Conservation (phyloP, 2,113 vertebrate species). For the Periophthalmus modestus region DNA sequence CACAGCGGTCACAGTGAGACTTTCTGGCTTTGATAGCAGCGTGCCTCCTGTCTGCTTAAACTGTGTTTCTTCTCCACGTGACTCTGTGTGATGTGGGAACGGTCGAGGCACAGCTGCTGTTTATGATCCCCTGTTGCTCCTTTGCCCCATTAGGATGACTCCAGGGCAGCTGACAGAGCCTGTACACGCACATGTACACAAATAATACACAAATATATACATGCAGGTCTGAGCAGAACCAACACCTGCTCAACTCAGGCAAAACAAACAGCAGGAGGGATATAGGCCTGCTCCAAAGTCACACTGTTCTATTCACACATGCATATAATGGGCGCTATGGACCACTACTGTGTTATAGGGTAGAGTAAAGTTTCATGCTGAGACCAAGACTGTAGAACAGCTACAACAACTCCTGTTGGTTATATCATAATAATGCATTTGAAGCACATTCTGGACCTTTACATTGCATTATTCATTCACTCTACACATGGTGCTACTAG, state of each 20-base stretch:
- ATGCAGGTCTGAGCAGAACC: not conserved
- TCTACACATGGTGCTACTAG: too few relatives aligned
- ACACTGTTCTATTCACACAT: not conserved
- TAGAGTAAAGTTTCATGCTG: not conserved
- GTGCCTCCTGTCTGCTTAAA: slow-evolving; percentile 15
- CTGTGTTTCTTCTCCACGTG: slow-evolving; percentile 29
- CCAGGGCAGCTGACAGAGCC: slow-evolving; percentile 57
- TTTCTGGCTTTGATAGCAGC: slow-evolving; percentile 37
- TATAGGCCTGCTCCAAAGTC: not conserved
- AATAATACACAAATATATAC: slow-evolving; percentile 6
- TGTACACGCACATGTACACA: slow-evolving; percentile 36
- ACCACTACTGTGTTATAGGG: not conserved
- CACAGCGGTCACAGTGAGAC: slow-evolving; percentile 12
- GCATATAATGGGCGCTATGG: not conserved
- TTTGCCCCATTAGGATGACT: slow-evolving; percentile 53
- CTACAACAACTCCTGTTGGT: not conserved
- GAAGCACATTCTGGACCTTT: too few relatives aligned
- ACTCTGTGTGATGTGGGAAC: slow-evolving; percentile 19
- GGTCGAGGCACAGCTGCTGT: slow-evolving; percentile 65
- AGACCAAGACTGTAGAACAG: not conserved
- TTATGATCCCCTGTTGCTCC: slow-evolving; percentile 67
- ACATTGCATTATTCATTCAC: too few relatives aligned
- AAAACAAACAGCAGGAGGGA: not conserved
- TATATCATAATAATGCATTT: not conserved
- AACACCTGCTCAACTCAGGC: slow-evolving; percentile 20